Evolutionary conservation across 2,113 vertebrate genomes (phyloP).

Genomic region (Gymnogyps californianus): DNA sequence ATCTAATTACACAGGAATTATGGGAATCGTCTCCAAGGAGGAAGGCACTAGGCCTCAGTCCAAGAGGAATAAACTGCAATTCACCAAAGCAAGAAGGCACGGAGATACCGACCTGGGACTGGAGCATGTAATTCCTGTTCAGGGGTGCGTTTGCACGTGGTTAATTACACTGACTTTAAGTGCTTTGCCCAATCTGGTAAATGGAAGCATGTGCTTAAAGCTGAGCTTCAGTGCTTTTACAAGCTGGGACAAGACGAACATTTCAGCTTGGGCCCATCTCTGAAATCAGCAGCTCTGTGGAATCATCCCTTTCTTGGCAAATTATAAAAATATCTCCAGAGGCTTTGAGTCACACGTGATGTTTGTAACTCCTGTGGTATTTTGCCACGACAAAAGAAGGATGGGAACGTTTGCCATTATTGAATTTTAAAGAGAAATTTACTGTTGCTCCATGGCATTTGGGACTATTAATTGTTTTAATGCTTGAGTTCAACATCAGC

Average conservation of each 20-base stretch:
- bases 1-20: slow-evolving; percentile 2
- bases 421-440: background rate
- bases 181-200: background rate
- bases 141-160: background rate
- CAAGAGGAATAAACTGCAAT: background rate
- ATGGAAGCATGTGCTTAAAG: background rate
- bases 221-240: background rate
- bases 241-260: background rate
- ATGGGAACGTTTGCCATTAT: background rate
- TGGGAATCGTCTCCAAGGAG: background rate
- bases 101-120: background rate
- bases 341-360: accelerated
- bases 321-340: background rate
- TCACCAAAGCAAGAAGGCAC: background rate
- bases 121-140: background rate
- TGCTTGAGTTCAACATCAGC: background rate
- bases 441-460: background rate
- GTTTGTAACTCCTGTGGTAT: background rate
- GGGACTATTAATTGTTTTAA: background rate
- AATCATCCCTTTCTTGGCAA: background rate
- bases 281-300: background rate
- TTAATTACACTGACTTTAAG: background rate
- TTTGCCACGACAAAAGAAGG: background rate
- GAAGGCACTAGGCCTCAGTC: background rate
- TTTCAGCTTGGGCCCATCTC: background rate